Base-by-base conservation (phyloP, 2,888 invertebrate species). In the Micropterix aruncella region DNA sequence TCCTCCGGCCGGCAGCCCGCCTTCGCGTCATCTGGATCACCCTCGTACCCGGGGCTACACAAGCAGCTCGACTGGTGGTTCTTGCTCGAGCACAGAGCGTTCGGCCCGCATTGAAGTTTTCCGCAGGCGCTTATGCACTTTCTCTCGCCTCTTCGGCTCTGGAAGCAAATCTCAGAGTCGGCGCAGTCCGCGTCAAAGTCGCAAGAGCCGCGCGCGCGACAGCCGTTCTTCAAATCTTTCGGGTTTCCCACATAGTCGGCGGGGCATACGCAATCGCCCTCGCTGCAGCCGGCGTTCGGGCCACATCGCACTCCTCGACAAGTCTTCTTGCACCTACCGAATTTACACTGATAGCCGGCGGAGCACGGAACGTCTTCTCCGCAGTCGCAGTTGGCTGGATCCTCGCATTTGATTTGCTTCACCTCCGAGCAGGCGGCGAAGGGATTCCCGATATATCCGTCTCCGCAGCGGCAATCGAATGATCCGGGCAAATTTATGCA, bases 401-500 rank as follows among this genome's bases (percentile, higher is more conserved):
- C 80, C 41, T 74, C 67, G 56, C 89, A 89, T 52, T 79, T 76
- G 14, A 78, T 75, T 39, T 79, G 73, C 52, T 80, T 77, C 16
- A 84, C 70, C 57, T 77, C 73, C 38, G 83, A 79, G 57, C 92
- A 92, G 56, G 83, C 78, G 48, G 81, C 75, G 57, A 90, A 91
- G 0, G 93, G 92, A 73, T 93, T 91, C 41, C 92, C 92, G 46
- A 82, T 80, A 58, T 79, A 84, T 41, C 82, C 82, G 49, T 84
- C 83, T 57, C 85, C 81, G 58, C 95, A 95, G 37, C 85, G 77
- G 60, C 95, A 95, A 58, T 89, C 89, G 59, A 82, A 94, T 54
- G 85, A 82, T 43, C 94, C 94, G 12, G 83, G 77, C 0, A 87
- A 86, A 59, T 95, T 94, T 50, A 92, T 83, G 57, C 95, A 95